Conservation (phyloP, 2,113 vertebrate genomes). For the Oncorhynchus clarkii region DNA sequence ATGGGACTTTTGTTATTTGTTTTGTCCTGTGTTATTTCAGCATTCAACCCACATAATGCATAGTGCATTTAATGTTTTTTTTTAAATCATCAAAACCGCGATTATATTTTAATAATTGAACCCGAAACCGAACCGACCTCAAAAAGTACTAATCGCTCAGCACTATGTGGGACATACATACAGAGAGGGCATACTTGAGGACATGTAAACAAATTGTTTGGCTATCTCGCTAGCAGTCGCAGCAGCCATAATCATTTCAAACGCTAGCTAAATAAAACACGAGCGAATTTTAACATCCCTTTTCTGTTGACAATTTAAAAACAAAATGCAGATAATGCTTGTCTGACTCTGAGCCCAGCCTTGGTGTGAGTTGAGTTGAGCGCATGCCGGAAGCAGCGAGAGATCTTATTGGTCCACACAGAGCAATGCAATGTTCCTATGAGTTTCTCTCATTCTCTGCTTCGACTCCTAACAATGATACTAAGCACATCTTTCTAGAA, state of each 20-base stretch:
- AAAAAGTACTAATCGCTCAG: no score
- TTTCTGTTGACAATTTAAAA: not conserved
- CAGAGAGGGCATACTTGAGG: no score
- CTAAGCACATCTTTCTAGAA: slow-evolving; percentile 82
- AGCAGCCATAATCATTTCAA: slow-evolving; percentile 31
- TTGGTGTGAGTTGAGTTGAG: slow-evolving; percentile 22
- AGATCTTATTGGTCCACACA: slow-evolving; percentile 23
- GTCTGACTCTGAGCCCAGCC: slow-evolving; percentile 7
- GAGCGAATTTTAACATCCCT: slow-evolving; percentile 22
- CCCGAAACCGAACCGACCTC: no score
- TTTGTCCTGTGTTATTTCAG: no score
- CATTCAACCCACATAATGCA: no score
- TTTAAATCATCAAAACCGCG: no score
- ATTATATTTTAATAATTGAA: no score
- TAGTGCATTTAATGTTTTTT: no score
- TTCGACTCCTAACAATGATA: slow-evolving; percentile 63
- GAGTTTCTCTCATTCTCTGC: slow-evolving; percentile 49
- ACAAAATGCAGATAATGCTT: not conserved
- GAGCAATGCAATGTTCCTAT: slow-evolving; percentile 43
- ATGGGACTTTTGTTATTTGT: no score
- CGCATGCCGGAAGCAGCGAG: slow-evolving; percentile 14
- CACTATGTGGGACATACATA: not conserved
- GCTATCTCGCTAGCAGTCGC: not conserved
- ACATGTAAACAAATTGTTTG: not conserved
- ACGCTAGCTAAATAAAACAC: slow-evolving; percentile 15